Percentiles rank a stretch among this genome's conserved stretches.
Conservation (phyloP, 1,140 invertebrate genomes). For the Phymastichus coffea region DNA sequence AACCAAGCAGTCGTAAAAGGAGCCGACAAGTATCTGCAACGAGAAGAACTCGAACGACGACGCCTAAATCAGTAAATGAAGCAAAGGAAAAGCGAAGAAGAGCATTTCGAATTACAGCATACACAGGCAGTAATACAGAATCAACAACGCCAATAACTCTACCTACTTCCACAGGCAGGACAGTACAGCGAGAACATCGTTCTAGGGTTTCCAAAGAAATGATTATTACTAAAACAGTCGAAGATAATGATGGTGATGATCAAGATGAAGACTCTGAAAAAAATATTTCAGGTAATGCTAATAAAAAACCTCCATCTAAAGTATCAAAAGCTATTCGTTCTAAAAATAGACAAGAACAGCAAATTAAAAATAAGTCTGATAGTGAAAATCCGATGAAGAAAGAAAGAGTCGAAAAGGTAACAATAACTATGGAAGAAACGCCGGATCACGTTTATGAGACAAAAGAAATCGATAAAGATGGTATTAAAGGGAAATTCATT, state of each 20-base stretch:
- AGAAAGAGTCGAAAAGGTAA: slow-evolving; percentile 31
- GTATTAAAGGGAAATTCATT: slow-evolving; percentile 26
- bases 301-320: not conserved
- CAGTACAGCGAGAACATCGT: slow-evolving; percentile 30
- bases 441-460: slow-evolving; percentile 36
- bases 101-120: not conserved
- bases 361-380: slow-evolving; percentile 1
- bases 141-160: not conserved
- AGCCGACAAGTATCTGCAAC: too few species aligned
- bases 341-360: too few species aligned
- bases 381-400: slow-evolving; percentile 1
- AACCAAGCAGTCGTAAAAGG: not conserved
- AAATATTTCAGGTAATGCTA: not conserved
- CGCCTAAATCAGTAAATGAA: not conserved
- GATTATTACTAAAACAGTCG: slow-evolving; percentile 39
- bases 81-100: slow-evolving; percentile 1
- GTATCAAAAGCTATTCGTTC: too few species aligned
- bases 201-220: slow-evolving; percentile 39
- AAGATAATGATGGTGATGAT: slow-evolving; percentile 25
- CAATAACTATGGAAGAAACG: slow-evolving; percentile 36
- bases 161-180: slow-evolving; percentile 29
- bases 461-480: slow-evolving; percentile 33
- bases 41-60: slow-evolving; percentile 15
- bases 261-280: slow-evolving; percentile 3
- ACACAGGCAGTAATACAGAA: not conserved